Evolutionary conservation across 2,888 invertebrate genomes (phyloP).

Genomic region (Hypomecis atomaria): DNA sequence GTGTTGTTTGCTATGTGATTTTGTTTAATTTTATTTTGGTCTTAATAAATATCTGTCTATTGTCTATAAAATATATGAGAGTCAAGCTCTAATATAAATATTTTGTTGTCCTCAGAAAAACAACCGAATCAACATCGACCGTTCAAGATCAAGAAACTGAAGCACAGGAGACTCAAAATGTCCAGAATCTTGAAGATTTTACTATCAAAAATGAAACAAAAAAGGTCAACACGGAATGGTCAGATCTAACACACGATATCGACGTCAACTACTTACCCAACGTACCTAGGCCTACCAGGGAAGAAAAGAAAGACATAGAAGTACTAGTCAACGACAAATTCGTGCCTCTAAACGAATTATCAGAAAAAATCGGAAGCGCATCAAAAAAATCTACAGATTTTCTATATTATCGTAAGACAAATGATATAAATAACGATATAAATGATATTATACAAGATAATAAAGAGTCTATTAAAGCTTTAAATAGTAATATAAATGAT

Average conservation of each 20-base stretch:
- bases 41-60: too few species aligned
- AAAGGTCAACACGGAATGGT: constrained; percentile 51
- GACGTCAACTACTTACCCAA: constrained; percentile 68
- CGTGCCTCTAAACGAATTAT: constrained; percentile 55
- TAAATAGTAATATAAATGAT: constrained; percentile 19
- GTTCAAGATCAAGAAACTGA: constrained; percentile 10
- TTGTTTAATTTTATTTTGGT: too few species aligned
- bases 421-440: constrained; percentile 18
- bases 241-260: constrained; percentile 71
- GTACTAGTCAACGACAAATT: constrained; percentile 56
- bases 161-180: background rate
- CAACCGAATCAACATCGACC: constrained; percentile 9
- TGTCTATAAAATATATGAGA: too few species aligned
- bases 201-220: constrained; percentile 27
- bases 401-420: constrained; percentile 14
- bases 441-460: constrained; percentile 30
- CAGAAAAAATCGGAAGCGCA: constrained; percentile 13
- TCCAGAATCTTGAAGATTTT: background rate
- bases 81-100: background rate
- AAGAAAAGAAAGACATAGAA: constrained; percentile 64
- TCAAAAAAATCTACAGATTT: constrained; percentile 15
- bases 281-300: constrained; percentile 51
- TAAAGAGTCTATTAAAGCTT: constrained; percentile 17
- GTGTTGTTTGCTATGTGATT: too few species aligned
- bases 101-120: constrained; percentile 31